Conservation (phyloP, 64 coral and sea anemone genomes). For the Hydrozoanthus tunicans region DNA sequence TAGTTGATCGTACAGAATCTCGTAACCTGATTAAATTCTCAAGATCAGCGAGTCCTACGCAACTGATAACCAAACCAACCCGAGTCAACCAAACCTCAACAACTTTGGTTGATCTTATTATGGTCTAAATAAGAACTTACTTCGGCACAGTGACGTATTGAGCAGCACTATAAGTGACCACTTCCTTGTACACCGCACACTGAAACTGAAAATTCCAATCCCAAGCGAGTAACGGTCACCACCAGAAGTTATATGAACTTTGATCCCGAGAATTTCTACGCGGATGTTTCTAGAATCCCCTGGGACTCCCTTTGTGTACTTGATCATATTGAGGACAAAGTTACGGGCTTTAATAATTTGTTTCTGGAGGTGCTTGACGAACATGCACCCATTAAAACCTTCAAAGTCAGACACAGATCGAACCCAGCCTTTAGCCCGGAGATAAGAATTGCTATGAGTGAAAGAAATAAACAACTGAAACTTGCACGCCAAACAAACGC, state of each 20-base stretch:
- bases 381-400: conserved; percentile 15
- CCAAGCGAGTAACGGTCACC: too few relatives aligned
- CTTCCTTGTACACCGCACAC: neutral
- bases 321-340: conserved; percentile 13
- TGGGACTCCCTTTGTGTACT: neutral
- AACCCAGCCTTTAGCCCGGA: too few relatives aligned
- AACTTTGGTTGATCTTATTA: conserved; percentile 23
- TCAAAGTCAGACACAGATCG: conserved; percentile 8
- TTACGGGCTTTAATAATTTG: neutral
- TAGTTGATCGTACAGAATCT: neutral
- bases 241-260: conserved; percentile 13
- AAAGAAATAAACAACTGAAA: too few relatives aligned
- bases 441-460: too few relatives aligned
- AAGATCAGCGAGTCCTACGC: neutral
- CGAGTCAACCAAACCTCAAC: neutral
- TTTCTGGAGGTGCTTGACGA: neutral
- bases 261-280: neutral
- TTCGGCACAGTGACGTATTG: conserved; percentile 9
- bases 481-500: too few relatives aligned
- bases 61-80: conserved; percentile 7
- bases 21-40: neutral
- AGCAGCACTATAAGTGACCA: conserved; percentile 13
- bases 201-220: too few relatives aligned
- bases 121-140: neutral
- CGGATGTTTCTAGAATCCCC: conserved; percentile 4